Base-by-base conservation (phyloP, 2,888 invertebrate genomes). In the Lathronympha strigana region DNA sequence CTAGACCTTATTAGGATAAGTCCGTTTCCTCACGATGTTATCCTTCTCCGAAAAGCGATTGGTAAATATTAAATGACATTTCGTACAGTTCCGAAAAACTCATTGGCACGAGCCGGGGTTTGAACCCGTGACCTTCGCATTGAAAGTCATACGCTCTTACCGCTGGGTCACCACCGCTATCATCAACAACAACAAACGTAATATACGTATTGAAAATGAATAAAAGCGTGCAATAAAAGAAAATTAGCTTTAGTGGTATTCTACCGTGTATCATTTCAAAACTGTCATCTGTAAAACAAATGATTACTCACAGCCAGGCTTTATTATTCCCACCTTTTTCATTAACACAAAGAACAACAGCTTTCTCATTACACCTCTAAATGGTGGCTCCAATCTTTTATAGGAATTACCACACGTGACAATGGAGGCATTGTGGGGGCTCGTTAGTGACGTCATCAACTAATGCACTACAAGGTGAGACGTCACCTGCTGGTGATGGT, bases 391-490 rank as follows among this genome's bases (percentile, higher is more conserved):
- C 64, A 66, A 66, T 66, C 66, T 66, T 66, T 61, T 66, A 61
- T 60, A 66, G 66, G 49, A 54, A 66, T 66, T 66, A 66, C 66
- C 54, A 54, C 66, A 66, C 60, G 66, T 66, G 38, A 66, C 66
- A 66, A 61, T 61, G 54, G 15, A 31, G 60, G 38, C 28, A 53
- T 61, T 66, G 61, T 66, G 47, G 36, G 28, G 28, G 58, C 64
- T 64, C 47, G 53, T 64, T 64, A 64, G 66, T 66, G 66, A 66
- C 66, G 66, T 61, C 66, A 66, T 66, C 66, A 66, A 66, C 66
- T 66, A 66, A 66, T 66, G 66, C 66, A 66, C 64, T 66, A 66
- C 66, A 66, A 66, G 66, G 66, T 61, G 64, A 63, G 55, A 49
- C 54, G 47, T 25, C 58, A 49, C 47, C 33, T 33, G 50, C 19